Base-by-base conservation (phyloP, 2,888 invertebrate species). In the Drosophila helvetica region DNA sequence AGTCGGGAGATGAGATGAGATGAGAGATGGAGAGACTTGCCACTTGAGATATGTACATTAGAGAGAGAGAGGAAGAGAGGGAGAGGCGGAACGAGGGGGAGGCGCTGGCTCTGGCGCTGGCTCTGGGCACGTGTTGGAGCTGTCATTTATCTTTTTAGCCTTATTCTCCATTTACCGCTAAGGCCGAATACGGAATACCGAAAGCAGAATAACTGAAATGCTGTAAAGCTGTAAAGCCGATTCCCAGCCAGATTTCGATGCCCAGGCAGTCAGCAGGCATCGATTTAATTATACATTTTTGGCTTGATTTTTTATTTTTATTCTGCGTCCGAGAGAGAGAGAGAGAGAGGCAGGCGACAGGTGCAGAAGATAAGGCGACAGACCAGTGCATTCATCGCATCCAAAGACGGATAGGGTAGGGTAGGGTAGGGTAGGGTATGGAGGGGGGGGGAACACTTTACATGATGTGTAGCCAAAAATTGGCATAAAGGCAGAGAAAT, bases 391-490 rank as follows among this genome's bases (percentile, higher is more conserved):
- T 17, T 48, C 10, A 15, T 27, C 15, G 47, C 19, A 19, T 25
- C 62, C 53, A 50, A 63, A 62, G 60, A 7, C 22, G 27, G 27
- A 8, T 22, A 0, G 22, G 45, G 30, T 57, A 58, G 25, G 68
- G 58, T 5, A 22, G 46, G 50, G 22, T 4, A 1, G 25, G 25
- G 25, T 25, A 7, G 25, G 25, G 7, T 25, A 25, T 25, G 8
- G 25, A 25, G 25, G 25, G 68, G 60, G 46, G 50, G 27, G 27
- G 7, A 51, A 75, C 54, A 76, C 73, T 74, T 85, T 87, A 83
- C 88, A 85, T 80, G 87, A 85, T 85, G 86, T 85, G 86, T 80
- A 78, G 76, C 62, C 64, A 73, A 87, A 85, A 87, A 79, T 85
- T 85, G 85, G 86, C 85, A 87, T 74, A 77, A 74, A 59, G 57